Evolutionary conservation across 2,888 invertebrate genomes (phyloP).

Genomic region (Coelopa pilipes): DNA sequence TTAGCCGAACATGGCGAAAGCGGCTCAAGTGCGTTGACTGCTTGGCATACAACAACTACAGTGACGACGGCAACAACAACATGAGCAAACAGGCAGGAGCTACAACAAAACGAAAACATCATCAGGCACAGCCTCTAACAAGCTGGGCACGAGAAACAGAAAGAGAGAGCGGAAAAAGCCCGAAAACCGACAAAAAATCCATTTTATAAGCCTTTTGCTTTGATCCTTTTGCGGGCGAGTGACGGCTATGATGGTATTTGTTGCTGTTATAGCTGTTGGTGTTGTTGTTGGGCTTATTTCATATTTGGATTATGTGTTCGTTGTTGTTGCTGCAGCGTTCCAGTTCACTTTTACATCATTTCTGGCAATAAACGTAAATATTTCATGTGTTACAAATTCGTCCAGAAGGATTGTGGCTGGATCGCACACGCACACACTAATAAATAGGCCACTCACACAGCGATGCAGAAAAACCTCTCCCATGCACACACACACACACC

Average conservation of each 20-base stretch:
- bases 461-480: background rate
- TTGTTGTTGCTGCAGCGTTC: constrained; percentile 3
- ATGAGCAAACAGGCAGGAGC: background rate
- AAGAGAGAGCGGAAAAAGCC: too few species aligned
- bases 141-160: background rate
- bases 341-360: constrained; percentile 16
- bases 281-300: background rate
- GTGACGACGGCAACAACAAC: too few species aligned
- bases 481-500: background rate
- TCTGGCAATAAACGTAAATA: constrained; percentile 37
- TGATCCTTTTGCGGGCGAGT: constrained; percentile 5
- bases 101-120: background rate
- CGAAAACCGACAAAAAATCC: too few species aligned
- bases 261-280: background rate
- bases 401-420: constrained; percentile 37
- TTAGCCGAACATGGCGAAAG: background rate
- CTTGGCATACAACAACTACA: too few species aligned
- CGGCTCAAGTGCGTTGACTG: too few species aligned
- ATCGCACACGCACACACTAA: constrained; percentile 18
- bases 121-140: background rate
- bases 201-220: constrained; percentile 22
- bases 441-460: background rate
- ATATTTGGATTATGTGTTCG: too few species aligned
- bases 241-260: background rate
- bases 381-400: constrained; percentile 44